Conservation (phyloP, 1,140 invertebrate species). For the Drosophila eugracilis region DNA sequence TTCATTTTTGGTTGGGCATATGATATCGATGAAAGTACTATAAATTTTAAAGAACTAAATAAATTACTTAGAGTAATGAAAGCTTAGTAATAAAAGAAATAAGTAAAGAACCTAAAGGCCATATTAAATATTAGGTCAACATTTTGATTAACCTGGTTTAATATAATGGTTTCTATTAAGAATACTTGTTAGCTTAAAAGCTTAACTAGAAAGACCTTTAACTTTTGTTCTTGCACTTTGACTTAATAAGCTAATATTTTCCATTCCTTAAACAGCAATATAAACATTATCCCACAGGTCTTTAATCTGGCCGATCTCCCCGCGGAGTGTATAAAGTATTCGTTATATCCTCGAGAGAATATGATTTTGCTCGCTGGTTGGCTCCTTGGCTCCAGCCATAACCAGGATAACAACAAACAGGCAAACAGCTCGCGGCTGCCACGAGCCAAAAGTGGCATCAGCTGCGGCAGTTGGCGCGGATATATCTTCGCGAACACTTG, state of each 20-base stretch:
- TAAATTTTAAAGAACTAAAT: background rate
- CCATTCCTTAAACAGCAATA: background rate
- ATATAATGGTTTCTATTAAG: too few species aligned
- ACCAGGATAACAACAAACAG: constrained; percentile 62
- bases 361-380: constrained; percentile 22
- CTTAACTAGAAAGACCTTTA: too few species aligned
- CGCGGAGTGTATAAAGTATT: constrained; percentile 35
- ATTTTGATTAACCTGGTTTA: too few species aligned
- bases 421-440: constrained; percentile 74
- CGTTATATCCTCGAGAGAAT: constrained; percentile 8
- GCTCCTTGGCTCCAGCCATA: constrained; percentile 48
- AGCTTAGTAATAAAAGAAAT: background rate
- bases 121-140: too few species aligned
- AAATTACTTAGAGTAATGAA: background rate
- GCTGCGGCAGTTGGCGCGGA: constrained; percentile 77
- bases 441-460: constrained; percentile 80
- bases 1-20: constrained; percentile 16
- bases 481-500: constrained; percentile 58
- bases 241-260: too few species aligned
- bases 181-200: too few species aligned
- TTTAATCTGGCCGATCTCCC: constrained; percentile 22
- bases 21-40: background rate
- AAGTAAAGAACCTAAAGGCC: too few species aligned
- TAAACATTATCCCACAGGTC: background rate
- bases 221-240: too few species aligned